Evolutionary conservation across 2,888 invertebrate genomes (phyloP).

Genomic region (Drosophila mulleri): DNA sequence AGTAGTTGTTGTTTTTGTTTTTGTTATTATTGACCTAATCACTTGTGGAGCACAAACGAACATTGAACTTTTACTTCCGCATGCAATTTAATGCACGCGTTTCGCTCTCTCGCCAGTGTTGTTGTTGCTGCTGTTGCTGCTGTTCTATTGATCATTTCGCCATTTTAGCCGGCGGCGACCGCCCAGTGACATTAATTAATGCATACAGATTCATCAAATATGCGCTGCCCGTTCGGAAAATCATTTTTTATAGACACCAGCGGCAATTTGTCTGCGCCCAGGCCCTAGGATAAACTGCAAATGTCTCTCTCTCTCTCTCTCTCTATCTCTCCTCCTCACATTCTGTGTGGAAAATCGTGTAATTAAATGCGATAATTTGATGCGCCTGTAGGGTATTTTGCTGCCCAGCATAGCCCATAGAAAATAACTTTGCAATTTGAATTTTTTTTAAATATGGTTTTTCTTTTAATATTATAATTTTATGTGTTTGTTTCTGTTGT

Average conservation of each 20-base stretch:
- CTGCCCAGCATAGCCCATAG: slow-evolving; percentile 21
- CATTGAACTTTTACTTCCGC: slow-evolving; percentile 85
- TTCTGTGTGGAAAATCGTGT: slow-evolving; percentile 64
- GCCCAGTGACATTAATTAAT: slow-evolving; percentile 80
- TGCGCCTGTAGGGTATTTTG: slow-evolving; percentile 42
- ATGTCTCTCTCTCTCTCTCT: neutral
- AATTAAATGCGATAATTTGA: slow-evolving; percentile 83
- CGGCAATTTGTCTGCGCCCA: slow-evolving; percentile 69
- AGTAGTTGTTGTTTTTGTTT: slow-evolving; percentile 50
- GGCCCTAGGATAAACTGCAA: slow-evolving; percentile 50
- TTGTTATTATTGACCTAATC: slow-evolving; percentile 85
- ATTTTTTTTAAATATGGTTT: slow-evolving; percentile 58
- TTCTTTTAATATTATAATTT: slow-evolving; percentile 57
- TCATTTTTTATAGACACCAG: slow-evolving; percentile 72
- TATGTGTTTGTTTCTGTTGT: slow-evolving; percentile 39
- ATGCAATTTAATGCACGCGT: slow-evolving; percentile 77
- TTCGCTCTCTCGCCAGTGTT: slow-evolving; percentile 43
- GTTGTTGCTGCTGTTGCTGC: slow-evolving; percentile 33
- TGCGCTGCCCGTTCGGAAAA: slow-evolving; percentile 75
- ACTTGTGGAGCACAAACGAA: slow-evolving; percentile 85
- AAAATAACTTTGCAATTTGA: slow-evolving; percentile 34
- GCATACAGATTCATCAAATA: slow-evolving; percentile 79
- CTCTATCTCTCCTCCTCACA: neutral
- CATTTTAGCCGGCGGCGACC: slow-evolving; percentile 61
- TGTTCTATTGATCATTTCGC: slow-evolving; percentile 74